Conservation (phyloP, 2,888 invertebrate genomes). For the Crepidodera aurea region DNA sequence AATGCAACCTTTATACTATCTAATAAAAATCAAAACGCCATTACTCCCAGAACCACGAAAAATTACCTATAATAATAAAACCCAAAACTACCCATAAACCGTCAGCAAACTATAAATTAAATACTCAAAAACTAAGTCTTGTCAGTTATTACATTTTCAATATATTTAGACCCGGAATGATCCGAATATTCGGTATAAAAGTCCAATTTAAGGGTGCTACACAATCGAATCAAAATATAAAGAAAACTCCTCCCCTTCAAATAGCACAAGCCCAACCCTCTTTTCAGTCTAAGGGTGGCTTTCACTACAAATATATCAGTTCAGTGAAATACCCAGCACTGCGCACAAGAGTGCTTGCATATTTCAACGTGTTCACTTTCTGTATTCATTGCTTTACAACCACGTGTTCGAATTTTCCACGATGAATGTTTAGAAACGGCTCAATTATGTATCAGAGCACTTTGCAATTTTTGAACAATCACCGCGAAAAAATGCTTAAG, state of each 20-base stretch:
- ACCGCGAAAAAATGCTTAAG: constrained; percentile 59
- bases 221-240: constrained; percentile 44
- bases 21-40: not conserved
- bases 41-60: not conserved
- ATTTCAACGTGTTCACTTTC: constrained; percentile 27
- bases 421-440: constrained; percentile 10
- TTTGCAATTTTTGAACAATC: constrained; percentile 52
- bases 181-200: constrained; percentile 40
- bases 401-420: constrained; percentile 18
- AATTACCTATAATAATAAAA: constrained; percentile 5
- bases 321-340: constrained; percentile 43
- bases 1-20: not conserved
- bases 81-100: constrained; percentile 28
- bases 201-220: constrained; percentile 44
- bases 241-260: constrained; percentile 53
- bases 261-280: constrained; percentile 49
- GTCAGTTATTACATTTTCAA: constrained; percentile 43
- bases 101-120: constrained; percentile 36
- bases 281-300: constrained; percentile 55
- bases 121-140: constrained; percentile 34
- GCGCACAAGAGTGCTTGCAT: constrained; percentile 37
- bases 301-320: constrained; percentile 53
- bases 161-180: constrained; percentile 32
- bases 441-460: constrained; percentile 57
- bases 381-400: constrained; percentile 30